Percentiles rank a stretch among this genome's conserved stretches.
Evolutionary conservation across 2,113 vertebrate genomes (phyloP).

Genomic region (Typhlomys cinereus): DNA sequence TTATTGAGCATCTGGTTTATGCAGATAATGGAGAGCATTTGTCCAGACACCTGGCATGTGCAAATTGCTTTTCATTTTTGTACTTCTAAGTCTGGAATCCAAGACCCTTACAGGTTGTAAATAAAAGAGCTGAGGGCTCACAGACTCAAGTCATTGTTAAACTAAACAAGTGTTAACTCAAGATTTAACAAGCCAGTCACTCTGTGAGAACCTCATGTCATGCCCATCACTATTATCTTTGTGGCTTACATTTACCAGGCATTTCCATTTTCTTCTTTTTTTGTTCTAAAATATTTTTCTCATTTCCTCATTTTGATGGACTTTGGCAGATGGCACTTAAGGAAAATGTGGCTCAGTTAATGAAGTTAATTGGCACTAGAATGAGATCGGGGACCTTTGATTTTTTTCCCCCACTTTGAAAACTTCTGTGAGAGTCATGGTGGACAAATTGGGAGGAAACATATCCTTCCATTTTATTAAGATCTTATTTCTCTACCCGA

Average conservation of each 20-base stretch:
- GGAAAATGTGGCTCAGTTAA: background rate
- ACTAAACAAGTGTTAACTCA: conserved; percentile 17
- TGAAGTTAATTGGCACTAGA: background rate
- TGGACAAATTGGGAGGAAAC: background rate
- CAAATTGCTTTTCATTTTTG: conserved; percentile 67
- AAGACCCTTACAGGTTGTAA: conserved; percentile 58
- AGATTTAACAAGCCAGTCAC: conserved; percentile 21
- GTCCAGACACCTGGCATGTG: conserved; percentile 71
- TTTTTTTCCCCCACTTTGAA: background rate
- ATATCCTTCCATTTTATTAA: background rate
- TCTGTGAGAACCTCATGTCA: background rate
- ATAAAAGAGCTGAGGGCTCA: conserved; percentile 29
- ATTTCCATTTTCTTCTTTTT: background rate
- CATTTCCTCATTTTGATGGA: background rate
- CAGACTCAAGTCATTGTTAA: conserved; percentile 26
- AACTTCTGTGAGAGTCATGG: background rate
- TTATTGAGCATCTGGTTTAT: conserved; percentile 66
- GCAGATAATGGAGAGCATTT: conserved; percentile 62
- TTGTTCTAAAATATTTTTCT: background rate
- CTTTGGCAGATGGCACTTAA: background rate
- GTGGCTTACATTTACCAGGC: background rate
- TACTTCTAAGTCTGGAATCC: conserved; percentile 67
- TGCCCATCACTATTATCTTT: background rate
- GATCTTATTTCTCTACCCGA: background rate
- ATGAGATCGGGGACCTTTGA: background rate